Evolutionary conservation across 23 tunicate genomes (phyloP).

Genomic region (Diplosoma virens): DNA sequence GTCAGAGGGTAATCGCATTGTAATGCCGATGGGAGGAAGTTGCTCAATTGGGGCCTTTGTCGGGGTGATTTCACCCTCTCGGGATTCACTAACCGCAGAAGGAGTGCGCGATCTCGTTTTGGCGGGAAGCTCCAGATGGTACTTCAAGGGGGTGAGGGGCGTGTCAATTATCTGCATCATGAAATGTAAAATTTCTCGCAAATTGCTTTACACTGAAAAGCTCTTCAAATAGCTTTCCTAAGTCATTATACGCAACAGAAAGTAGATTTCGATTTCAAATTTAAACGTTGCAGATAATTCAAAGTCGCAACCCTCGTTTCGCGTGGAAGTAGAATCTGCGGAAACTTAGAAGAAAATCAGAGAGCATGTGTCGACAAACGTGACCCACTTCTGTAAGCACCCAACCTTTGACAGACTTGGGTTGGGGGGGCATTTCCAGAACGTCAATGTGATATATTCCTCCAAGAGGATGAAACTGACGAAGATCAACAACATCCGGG

Average conservation of each 20-base stretch:
- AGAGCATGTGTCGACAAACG: no score
- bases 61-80: slow-evolving; percentile 48
- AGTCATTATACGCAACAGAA: background rate
- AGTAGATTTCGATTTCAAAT: background rate
- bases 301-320: no score
- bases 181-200: background rate
- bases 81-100: slow-evolving; percentile 67
- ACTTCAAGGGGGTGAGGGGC: slow-evolving; percentile 61
- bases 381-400: slow-evolving; percentile 79
- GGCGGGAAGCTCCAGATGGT: slow-evolving; percentile 54
- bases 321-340: no score
- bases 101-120: slow-evolving; percentile 52
- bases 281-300: no score
- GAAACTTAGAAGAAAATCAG: no score
- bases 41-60: slow-evolving; percentile 64
- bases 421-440: slow-evolving; percentile 71
- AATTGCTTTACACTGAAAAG: background rate
- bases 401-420: slow-evolving; percentile 74
- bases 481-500: slow-evolving; percentile 80
- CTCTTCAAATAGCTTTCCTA: background rate
- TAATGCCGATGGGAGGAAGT: slow-evolving; percentile 65
- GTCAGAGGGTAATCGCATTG: slow-evolving; percentile 55
- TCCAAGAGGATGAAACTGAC: slow-evolving; percentile 85
- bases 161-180: slow-evolving; percentile 83
- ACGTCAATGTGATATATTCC: slow-evolving; percentile 70